These are phyloP conservation scores for Ophraella communa DNA, from an alignment of 2,888 invertebrate species.

Conservation along the genomic window DNA sequence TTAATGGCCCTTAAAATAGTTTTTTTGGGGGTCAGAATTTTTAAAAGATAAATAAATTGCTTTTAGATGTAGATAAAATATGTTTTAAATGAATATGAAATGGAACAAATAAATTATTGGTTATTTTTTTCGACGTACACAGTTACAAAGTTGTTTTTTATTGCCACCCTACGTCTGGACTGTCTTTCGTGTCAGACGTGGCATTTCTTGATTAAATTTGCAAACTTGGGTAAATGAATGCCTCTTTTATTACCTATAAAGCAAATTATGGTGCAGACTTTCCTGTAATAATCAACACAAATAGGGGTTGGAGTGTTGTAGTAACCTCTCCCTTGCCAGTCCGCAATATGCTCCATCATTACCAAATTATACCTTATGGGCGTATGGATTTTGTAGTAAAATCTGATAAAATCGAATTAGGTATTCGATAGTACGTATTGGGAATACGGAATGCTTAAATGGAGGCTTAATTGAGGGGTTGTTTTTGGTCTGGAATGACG, in stretches of 20 bases:
- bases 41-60: background rate
- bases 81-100: too few relatives aligned
- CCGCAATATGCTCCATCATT: slow-evolving; percentile 12
- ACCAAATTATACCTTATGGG: slow-evolving; percentile 32
- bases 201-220: slow-evolving; percentile 32
- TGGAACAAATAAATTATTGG: too few relatives aligned
- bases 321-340: slow-evolving; percentile 2
- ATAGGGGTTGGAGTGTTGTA: slow-evolving; percentile 29
- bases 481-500: background rate
- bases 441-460: slow-evolving; percentile 27
- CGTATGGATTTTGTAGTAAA: slow-evolving; percentile 22
- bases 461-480: background rate
- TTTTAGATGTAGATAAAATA: too few relatives aligned
- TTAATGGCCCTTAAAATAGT: slow-evolving; percentile 1
- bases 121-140: too few relatives aligned
- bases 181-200: slow-evolving; percentile 18
- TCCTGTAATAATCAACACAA: slow-evolving; percentile 32
- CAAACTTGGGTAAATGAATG: slow-evolving; percentile 28
- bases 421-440: slow-evolving; percentile 21
- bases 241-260: slow-evolving; percentile 34
- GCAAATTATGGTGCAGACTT: slow-evolving; percentile 29
- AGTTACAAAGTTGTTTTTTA: background rate
- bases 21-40: background rate
- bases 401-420: slow-evolving; percentile 34
- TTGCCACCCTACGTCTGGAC: background rate